Base-by-base conservation (phyloP, 1,140 invertebrate species). In the Atopsyche davidsoni region DNA sequence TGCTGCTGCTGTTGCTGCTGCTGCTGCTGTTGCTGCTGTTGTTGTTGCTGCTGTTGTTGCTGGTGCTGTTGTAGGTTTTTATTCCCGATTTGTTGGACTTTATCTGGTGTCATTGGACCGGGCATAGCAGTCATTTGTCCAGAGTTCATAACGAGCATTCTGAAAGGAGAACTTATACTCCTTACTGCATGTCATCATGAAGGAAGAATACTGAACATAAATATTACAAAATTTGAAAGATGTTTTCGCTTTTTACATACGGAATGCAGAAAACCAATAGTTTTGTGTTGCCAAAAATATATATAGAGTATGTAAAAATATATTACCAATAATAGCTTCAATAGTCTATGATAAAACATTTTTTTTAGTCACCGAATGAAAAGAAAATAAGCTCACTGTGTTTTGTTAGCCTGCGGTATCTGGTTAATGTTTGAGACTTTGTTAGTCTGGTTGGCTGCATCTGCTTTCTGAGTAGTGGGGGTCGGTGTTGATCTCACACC, bases 371-470 rank as follows among this genome's bases (percentile, higher is more conserved):
- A n/a, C n/a, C n/a, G n/a, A n/a, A n/a, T n/a, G n/a, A n/a, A 42
- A 21, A 7, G 6, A 21, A 22, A 11, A 11, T 38, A 4, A 36
- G 61, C 64, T 63, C 38, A 69, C 67, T 68, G 65, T 45, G 66
- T 18, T 70, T 70, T n/a, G 66, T 62, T 46, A 51, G 70, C 73
- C 57, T 64, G 65, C 55, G 63, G 62, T 57, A 64, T 63, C n/a
- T n/a, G n/a, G n/a, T n/a, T n/a, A n/a, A n/a, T n/a, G n/a, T n/a
- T 61, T 42, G 61, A 53, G 54, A 60, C 71, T 42, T 73, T 70
- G 64, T 78, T 80, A 14, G 79, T 85, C 66, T 85, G 82, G 66
- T 84, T 85, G 13, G 81, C 79, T 14, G 82, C 82, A 67, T 85
- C 83, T 28, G 82, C 78, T 68, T 85, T 84, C 36, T 66, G 62